A percentile compares a stretch with the other conserved stretches of the same genome.
Evolutionary conservation across 1,140 invertebrate species (phyloP).

Genomic region (Drosophila azteca): DNA sequence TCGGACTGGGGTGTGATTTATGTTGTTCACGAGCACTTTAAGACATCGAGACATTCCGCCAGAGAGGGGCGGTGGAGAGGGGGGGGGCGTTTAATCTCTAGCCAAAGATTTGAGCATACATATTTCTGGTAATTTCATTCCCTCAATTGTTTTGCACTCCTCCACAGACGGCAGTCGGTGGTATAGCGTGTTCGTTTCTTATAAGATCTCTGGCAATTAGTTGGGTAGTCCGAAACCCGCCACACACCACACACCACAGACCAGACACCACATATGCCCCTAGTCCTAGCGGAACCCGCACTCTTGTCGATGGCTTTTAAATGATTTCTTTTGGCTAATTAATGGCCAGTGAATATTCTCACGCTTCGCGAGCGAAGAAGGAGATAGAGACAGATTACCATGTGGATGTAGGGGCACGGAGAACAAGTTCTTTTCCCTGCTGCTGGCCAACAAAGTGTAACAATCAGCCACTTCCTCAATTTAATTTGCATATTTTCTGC

Average conservation of each 20-base stretch:
- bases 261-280: conserved; percentile 42
- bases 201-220: conserved; percentile 68
- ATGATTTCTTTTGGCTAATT: conserved; percentile 69
- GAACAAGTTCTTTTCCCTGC: conserved; percentile 58
- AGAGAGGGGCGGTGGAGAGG: not conserved
- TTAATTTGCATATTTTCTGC: conserved; percentile 68
- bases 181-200: conserved; percentile 59
- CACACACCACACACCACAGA: too few species aligned
- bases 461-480: conserved; percentile 68
- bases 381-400: not conserved
- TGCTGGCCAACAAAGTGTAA: conserved; percentile 54
- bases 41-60: conserved; percentile 18
- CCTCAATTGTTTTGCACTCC: conserved; percentile 23
- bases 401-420: not conserved
- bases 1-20: conserved; percentile 54
- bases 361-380: conserved; percentile 50
- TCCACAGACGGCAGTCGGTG: conserved; percentile 19
- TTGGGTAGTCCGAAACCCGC: conserved; percentile 16
- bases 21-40: conserved; percentile 47
- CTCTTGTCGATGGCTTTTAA: conserved; percentile 55
- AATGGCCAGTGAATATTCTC: conserved; percentile 79
- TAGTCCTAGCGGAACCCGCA: conserved; percentile 18
- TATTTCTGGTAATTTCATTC: conserved; percentile 4
- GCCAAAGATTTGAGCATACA: conserved; percentile 11
- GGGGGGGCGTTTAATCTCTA: not conserved